Base-by-base conservation (phyloP, 1,140 invertebrate species). In the Eufriesea mexicana region DNA sequence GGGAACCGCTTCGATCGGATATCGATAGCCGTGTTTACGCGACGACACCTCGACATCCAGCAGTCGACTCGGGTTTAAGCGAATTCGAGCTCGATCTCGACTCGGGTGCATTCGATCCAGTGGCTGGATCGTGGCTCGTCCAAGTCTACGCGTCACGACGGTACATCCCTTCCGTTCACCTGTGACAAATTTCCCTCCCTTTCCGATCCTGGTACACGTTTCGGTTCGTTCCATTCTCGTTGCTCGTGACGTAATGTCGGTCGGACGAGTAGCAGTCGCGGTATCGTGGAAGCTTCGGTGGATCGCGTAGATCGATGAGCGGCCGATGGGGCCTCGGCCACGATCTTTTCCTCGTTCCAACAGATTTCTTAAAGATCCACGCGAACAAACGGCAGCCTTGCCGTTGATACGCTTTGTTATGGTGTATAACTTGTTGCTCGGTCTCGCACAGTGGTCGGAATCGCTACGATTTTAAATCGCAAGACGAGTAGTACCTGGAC, bases 381-480 rank as follows among this genome's bases (percentile, higher is more conserved):
- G 35, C 28, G 68, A 59, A 62, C 57, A 64, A 82, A 66, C 20
- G 66, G 47, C 80, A 73, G 42, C 61, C 72, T 74, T 72, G 28
- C 59, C 42, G n/a, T 61, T 18, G 59, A 45, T 85, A 49, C 83
- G 85, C 66, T 71, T 35, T 66, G 79, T 85, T 85, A 85, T 88
- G 84, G 86, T 86, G 86, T 83, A 79, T 89, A 89, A 89, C 87
- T 89, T 89, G 87, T 89, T 89, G 87, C 87, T 81, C 87, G 68
- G 68, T 35, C 67, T 76, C 67, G 83, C 55, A 71, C 64, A 67
- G 72, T 73, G 68, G 66, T 71, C 72, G 59, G 14, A 8, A 28
- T 20, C 61, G n/a, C 14, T 57, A 49, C 72, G 70, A 83, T 79
- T 85, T 79, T 66, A 62, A 20, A 86, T 87, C 76, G 77, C 71